phyloP scores from a whole-genome alignment of 2,113 vertebrate species.

The Athene cunicularia region DNA sequence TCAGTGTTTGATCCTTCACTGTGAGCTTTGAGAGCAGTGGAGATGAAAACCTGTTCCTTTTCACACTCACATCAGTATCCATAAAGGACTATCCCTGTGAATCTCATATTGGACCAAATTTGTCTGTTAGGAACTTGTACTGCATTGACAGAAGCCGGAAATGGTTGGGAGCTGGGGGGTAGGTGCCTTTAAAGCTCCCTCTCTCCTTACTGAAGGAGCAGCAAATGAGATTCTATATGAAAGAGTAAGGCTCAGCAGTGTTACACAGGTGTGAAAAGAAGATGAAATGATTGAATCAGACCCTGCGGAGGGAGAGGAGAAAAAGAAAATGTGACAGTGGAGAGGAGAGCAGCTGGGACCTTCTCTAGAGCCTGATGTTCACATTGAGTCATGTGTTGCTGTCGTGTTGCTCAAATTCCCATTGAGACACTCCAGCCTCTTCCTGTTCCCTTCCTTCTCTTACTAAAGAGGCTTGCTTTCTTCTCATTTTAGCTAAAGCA shows the following conservation, averaged over 20 bases:
- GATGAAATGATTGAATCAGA: rapidly evolving
- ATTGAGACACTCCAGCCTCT: not conserved
- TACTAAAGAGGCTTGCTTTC: not conserved
- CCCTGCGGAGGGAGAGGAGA: not conserved
- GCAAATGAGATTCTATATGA: not conserved
- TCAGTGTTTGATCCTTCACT: not conserved
- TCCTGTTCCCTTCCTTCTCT: not conserved
- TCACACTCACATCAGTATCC: rapidly evolving
- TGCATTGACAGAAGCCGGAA: not conserved
- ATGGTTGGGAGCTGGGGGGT: rapidly evolving
- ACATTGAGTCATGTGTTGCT: not conserved
- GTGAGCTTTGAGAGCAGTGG: not conserved
- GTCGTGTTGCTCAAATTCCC: not conserved
- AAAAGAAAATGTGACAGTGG: not conserved
- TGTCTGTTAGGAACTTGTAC: not conserved
- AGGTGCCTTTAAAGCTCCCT: not conserved
- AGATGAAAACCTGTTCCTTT: not conserved
- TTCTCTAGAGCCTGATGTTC: not conserved
- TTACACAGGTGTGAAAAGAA: not conserved
- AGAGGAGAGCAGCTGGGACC: not conserved
- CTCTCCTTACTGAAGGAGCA: not conserved
- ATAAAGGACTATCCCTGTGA: not conserved
- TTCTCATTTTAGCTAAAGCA: not conserved
- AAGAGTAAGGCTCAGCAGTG: not conserved
- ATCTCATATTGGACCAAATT: not conserved